Evolutionary conservation across 1,140 invertebrate species (phyloP).

Genomic region (Stegodyphus dumicola): DNA sequence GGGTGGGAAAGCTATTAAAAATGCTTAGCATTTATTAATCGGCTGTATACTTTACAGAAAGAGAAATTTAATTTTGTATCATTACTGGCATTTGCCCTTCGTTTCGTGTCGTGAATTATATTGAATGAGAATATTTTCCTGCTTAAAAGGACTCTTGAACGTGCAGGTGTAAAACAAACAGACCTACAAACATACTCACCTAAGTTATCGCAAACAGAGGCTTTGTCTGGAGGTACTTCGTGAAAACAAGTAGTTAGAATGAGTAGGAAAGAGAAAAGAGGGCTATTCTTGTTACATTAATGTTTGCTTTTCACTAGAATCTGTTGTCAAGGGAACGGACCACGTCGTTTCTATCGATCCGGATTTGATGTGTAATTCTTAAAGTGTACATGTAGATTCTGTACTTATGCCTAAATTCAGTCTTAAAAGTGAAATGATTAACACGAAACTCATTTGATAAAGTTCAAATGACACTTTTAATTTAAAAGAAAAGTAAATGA

Average conservation of each 20-base stretch:
- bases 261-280: constrained; percentile 49
- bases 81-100: too few relatives aligned
- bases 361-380: constrained; percentile 43
- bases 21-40: too few relatives aligned
- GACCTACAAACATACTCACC: constrained; percentile 30
- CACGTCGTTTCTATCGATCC: constrained; percentile 49
- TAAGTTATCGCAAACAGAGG: constrained; percentile 41
- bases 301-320: constrained; percentile 59
- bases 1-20: too few relatives aligned
- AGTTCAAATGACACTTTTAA: background rate
- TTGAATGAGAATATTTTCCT: too few relatives aligned
- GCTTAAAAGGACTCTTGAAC: too few relatives aligned
- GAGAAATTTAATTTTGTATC: too few relatives aligned
- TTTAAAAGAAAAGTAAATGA: too few relatives aligned
- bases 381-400: constrained; percentile 37
- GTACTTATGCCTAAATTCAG: constrained; percentile 47
- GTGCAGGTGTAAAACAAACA: constrained; percentile 12
- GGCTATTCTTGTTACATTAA: constrained; percentile 58
- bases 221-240: constrained; percentile 40
- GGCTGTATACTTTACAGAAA: too few relatives aligned
- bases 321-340: constrained; percentile 48
- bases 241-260: constrained; percentile 49
- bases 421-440: constrained; percentile 40
- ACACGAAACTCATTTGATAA: constrained; percentile 40
- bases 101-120: too few relatives aligned